phyloP scores from a whole-genome alignment of 2,888 invertebrate genomes.

The Andrena bicolor region DNA sequence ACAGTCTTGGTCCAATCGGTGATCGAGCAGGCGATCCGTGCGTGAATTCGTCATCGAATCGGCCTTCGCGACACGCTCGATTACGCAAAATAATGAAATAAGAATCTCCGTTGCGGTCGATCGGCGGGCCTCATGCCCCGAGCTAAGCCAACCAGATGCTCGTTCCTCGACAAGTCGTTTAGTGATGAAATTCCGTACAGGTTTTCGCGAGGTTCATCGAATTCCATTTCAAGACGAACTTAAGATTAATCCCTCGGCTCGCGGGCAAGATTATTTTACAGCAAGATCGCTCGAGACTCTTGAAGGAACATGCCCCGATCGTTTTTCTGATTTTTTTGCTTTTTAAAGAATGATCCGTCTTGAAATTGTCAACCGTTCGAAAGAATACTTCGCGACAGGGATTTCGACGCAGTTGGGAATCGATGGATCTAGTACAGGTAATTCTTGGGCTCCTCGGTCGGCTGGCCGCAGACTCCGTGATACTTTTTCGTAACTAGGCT shows the following conservation, averaged over 20 bases:
- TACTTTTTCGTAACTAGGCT: slow-evolving; percentile 92
- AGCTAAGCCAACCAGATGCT: slow-evolving; percentile 11
- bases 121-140: slow-evolving; percentile 31
- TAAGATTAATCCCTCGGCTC: background rate
- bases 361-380: slow-evolving; percentile 28
- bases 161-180: slow-evolving; percentile 11
- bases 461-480: slow-evolving; percentile 94
- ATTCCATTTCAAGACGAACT: slow-evolving; percentile 19
- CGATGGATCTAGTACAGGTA: slow-evolving; percentile 89
- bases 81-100: slow-evolving; percentile 3
- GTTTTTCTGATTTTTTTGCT: background rate
- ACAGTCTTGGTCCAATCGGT: slow-evolving; percentile 32
- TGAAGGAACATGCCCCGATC: background rate
- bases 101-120: slow-evolving; percentile 22
- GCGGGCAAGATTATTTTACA: background rate
- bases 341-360: slow-evolving; percentile 23
- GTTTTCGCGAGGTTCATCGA: background rate
- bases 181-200: slow-evolving; percentile 8
- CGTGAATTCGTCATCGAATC: slow-evolving; percentile 2
- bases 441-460: slow-evolving; percentile 94
- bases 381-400: slow-evolving; percentile 47
- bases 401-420: slow-evolving; percentile 12
- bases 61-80: slow-evolving; percentile 22
- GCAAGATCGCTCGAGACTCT: slow-evolving; percentile 5
- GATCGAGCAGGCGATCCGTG: slow-evolving; percentile 15